phyloP scores from a whole-genome alignment of 2,797 vertebrate genomes.

The Micropoecilia bifurca region DNA sequence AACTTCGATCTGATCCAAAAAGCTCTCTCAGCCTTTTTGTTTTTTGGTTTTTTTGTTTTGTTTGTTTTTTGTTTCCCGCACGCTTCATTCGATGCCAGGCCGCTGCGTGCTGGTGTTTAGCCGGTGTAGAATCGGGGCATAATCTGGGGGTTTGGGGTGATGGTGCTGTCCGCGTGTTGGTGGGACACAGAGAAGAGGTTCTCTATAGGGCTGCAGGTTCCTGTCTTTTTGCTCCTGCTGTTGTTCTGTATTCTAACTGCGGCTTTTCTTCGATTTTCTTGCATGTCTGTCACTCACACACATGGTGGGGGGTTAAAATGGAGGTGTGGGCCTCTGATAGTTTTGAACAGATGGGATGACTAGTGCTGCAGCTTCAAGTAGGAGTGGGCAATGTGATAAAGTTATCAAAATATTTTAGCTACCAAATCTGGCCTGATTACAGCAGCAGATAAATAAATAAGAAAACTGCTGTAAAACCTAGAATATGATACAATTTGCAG shows the following conservation, averaged over 20 bases:
- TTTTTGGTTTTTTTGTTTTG: constrained; percentile 42
- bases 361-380: background rate
- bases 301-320: constrained; percentile 3
- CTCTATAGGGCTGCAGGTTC: constrained; percentile 31
- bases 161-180: background rate
- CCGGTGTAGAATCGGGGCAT: constrained; percentile 33
- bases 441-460: background rate
- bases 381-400: background rate
- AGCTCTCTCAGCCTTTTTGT: constrained; percentile 58
- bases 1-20: constrained; percentile 69
- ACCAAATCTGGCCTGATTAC: background rate
- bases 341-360: background rate
- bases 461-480: background rate
- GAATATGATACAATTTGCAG: background rate
- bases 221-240: constrained; percentile 26
- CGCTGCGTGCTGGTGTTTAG: constrained; percentile 57
- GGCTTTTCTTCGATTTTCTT: constrained; percentile 39
- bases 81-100: constrained; percentile 48
- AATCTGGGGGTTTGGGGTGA: constrained; percentile 12
- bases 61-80: constrained; percentile 35
- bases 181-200: constrained; percentile 34
- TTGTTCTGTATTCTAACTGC: constrained; percentile 28
- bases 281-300: constrained; percentile 47
- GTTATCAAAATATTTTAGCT: background rate
- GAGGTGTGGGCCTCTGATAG: background rate